Percentiles rank a stretch among this genome's conserved stretches.
Evolutionary conservation across 2,113 vertebrate genomes (phyloP).

Genomic region (Haemorhous mexicanus): DNA sequence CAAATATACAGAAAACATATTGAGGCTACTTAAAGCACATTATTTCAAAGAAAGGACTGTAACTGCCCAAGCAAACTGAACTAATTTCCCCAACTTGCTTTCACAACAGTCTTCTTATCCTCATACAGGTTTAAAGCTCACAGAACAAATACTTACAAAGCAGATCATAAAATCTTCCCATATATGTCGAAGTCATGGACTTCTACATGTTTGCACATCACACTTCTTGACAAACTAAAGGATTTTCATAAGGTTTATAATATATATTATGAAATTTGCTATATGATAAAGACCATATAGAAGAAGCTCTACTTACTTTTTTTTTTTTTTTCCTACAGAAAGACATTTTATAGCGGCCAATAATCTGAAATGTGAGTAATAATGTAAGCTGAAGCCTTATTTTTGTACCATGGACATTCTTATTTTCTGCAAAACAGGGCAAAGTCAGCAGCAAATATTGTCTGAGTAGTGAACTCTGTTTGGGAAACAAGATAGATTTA

Average conservation of each 20-base stretch:
- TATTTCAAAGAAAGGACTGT: conserved; percentile 38
- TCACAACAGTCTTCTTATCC: conserved; percentile 13
- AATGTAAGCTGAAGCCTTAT: neutral
- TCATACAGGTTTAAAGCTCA: conserved; percentile 32
- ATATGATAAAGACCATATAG: neutral
- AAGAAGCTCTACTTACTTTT: neutral
- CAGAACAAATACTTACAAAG: conserved; percentile 3
- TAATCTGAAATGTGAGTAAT: neutral
- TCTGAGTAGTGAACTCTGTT: neutral
- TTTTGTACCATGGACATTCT: neutral
- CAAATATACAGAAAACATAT: conserved; percentile 25
- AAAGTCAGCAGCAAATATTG: neutral
- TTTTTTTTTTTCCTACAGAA: neutral
- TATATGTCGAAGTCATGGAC: too few relatives aligned
- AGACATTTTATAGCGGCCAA: neutral
- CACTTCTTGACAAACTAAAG: neutral
- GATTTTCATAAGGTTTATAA: neutral
- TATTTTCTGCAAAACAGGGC: neutral
- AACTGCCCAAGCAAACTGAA: conserved; percentile 26
- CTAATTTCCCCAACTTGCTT: neutral
- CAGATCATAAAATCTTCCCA: neutral
- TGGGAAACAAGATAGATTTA: neutral
- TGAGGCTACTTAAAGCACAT: conserved; percentile 34
- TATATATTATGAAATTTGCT: neutral
- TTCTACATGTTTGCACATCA: neutral